A percentile compares a stretch with the other conserved stretches of the same genome.
phyloP scores from a whole-genome alignment of 2,113 vertebrate species.

The Puntigrus tetrazona region DNA sequence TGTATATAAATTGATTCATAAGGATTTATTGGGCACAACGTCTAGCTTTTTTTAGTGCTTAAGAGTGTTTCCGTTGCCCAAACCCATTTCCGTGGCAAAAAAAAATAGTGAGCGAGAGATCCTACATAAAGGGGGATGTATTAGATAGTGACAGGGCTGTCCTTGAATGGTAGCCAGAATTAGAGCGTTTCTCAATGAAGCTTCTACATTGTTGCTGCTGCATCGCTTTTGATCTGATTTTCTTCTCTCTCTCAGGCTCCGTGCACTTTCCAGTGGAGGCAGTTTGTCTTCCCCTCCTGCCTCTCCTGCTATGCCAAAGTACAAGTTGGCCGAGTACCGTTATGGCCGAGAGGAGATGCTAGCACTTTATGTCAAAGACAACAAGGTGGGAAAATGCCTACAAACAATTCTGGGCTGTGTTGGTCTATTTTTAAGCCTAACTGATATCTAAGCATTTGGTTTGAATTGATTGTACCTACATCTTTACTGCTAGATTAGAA shows the following conservation, averaged over 20 bases:
- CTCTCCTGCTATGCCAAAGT: slow-evolving; percentile 94
- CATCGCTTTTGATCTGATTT: slow-evolving; percentile 19
- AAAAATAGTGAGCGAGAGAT: not conserved
- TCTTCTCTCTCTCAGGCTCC: slow-evolving; percentile 46
- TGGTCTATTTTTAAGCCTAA: not conserved
- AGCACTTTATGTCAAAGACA: slow-evolving; percentile 94
- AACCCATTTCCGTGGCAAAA: not conserved
- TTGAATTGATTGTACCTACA: not conserved
- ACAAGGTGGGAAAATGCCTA: slow-evolving; percentile 76
- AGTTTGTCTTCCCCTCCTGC: slow-evolving; percentile 88
- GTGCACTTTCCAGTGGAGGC: slow-evolving; percentile 89
- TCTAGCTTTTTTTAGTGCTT: not conserved
- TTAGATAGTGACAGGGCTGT: not conserved
- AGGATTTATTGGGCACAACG: not conserved
- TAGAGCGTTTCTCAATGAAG: not conserved
- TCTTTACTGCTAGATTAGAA: not conserved
- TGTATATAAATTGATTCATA: not conserved
- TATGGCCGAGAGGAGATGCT: slow-evolving; percentile 95
- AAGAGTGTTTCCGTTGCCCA: not conserved
- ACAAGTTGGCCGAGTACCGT: slow-evolving; percentile 93
- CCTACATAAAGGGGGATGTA: not conserved
- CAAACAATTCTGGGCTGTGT: not conserved
- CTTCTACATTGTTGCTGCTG: not conserved
- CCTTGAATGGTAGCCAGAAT: not conserved
- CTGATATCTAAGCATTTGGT: not conserved